Evolutionary conservation across 2,113 vertebrate species (phyloP), one percentile per base, ranked within the genome.

Genomic region (Chaenocephalus aceratus): DNA sequence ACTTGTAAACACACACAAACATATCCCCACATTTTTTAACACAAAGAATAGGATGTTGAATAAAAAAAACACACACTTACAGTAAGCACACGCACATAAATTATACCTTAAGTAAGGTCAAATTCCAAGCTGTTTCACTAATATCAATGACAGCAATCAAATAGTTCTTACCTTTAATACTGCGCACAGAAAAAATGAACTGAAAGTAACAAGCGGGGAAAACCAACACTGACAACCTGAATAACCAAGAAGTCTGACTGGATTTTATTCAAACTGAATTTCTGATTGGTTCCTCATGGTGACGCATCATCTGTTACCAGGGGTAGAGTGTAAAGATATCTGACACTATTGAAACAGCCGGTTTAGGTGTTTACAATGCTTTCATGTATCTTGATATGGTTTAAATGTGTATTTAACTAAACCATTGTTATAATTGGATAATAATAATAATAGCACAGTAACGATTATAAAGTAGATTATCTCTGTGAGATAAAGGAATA

Each of bases 261-360:
- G 1, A 0, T 30, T 66, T 34, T 44, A 58, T 75, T 45, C 0
- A 44, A 46, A 5, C 2, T 2, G 0, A 34, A 23, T 79, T 78
- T 82, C 52, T 85, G 81, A 89, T 91, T 92, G 91, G 91, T 26
- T 80, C 63, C 3, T 69, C 0, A 0, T 67, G 18, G 0, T 67
- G 18, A 59, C 6, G 52, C 72, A 23, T 91, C 89, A 92, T 69
- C 66, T 60, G 88, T 82, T 85, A 59, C 83, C 54, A 85, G 9
- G n/a, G 30, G 44, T 34, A 81, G 63, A 62, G 16, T n/a, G 44
- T 26, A 23, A 1, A 1, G 1, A 21, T 1, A 2, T 70, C 16
- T 1, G 3, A 1, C 13, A 18, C 13, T 48, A 4, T n/a, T 16
- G 10, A 72, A 23, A 63, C 44, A 34, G 21, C 15, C 34, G 12